Conservation (phyloP, 2,113 vertebrate species). For the Pandion haliaetus region DNA sequence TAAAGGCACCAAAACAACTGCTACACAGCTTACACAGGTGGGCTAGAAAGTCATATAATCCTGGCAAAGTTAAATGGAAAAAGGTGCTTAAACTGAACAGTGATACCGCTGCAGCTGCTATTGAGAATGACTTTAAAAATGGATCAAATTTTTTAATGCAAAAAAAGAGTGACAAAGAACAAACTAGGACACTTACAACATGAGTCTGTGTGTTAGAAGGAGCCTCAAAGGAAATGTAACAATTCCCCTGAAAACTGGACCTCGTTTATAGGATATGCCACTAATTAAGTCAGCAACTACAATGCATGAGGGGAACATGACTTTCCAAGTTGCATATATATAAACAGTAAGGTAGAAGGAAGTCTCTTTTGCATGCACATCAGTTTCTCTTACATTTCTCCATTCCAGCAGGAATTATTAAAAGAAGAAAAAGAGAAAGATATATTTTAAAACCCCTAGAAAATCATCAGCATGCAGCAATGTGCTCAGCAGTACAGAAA, state of each 20-base stretch:
- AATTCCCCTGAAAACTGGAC: neutral
- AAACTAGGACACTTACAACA: neutral
- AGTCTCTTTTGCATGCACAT: neutral
- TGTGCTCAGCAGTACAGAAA: neutral
- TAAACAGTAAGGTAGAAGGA: constrained; percentile 7
- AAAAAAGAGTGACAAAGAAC: neutral
- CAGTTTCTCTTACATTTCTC: neutral
- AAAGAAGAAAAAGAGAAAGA: neutral
- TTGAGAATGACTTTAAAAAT: neutral
- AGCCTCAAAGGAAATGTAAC: neutral
- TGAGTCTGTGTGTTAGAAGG: neutral
- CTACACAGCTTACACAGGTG: neutral
- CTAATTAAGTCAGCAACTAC: constrained; percentile 41
- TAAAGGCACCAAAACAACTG: neutral
- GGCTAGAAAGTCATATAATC: neutral
- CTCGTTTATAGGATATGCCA: neutral
- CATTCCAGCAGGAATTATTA: neutral
- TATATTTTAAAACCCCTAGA: neutral
- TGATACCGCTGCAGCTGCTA: neutral
- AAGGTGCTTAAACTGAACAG: neutral
- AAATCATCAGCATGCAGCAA: neutral
- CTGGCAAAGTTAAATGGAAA: neutral
- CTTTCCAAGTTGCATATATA: neutral
- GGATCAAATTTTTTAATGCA: neutral
- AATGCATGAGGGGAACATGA: neutral